Evolutionary conservation across 2,888 invertebrate genomes (phyloP), one percentile per base, ranked within the genome.

Genomic region (Lithosia quadra): DNA sequence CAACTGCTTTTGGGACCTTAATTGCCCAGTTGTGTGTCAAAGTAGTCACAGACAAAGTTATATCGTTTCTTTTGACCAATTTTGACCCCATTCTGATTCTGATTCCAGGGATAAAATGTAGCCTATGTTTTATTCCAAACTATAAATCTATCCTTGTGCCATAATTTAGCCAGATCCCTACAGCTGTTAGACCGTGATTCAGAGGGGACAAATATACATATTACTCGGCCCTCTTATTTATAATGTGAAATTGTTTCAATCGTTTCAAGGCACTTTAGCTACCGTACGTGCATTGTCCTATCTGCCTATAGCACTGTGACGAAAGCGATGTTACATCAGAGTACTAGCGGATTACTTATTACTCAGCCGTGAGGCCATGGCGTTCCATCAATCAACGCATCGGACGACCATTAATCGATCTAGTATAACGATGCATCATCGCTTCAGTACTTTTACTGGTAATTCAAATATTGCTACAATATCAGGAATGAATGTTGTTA

Each of bases 321-420:
- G 21, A 22, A 22, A 0, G 55, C 11, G 55, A 24, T 56, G 13
- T 24, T 56, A 56, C 56, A 56, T 21, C 11, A 1, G 13, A 21
- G 56, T 56, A 22, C 56, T 56, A 43, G 11, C 56, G 13, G 56
- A 22, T 56, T 56, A 22, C 56, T 24, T 56, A 24, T 56, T 13
- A 60, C 36, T 34, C 13, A 34, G 59, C 21, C 3, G 53, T 36
- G 36, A 36, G 34, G 34, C 36, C 5, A 21, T 55, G 55, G 11
- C 22, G 24, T 56, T 13, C 15, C 3, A 56, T 56, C 24, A 56
- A 56, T 56, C 56, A 56, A 24, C 21, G 56, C 56, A 22, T 56
- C 56, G 56, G 22, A 21, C 56, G 4, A 56, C 22, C 56, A 24
- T 56, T 56, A 56, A 56, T 56, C 22, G 56, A 56, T 56, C 24